Percentiles rank a stretch among this genome's conserved stretches.
Conservation (phyloP, 2,113 vertebrate genomes). For the Paracanthobrama guichenoti region DNA sequence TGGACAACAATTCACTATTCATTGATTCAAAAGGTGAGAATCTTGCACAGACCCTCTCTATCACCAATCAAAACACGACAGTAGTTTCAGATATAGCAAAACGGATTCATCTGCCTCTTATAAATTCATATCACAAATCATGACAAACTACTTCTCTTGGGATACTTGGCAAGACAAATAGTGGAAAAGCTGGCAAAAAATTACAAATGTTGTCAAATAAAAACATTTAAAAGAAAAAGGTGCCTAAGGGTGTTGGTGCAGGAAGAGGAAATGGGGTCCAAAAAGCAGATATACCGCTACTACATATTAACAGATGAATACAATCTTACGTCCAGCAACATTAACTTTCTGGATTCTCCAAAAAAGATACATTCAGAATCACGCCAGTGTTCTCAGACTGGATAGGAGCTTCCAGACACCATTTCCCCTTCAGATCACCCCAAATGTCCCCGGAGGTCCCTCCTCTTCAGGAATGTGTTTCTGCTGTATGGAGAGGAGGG, state of each 20-base stretch:
- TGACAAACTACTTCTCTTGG: constrained; percentile 1
- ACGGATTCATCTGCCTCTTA: constrained; percentile 9
- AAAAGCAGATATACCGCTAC: not conserved
- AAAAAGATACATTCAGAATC: constrained; percentile 52
- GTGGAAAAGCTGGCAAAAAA: not conserved
- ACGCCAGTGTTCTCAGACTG: constrained; percentile 40
- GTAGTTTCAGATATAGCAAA: constrained; percentile 57
- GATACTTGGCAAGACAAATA: constrained; percentile 11
- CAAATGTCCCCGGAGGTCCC: not conserved
- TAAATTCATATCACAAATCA: constrained; percentile 5
- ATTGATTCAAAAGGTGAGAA: constrained; percentile 4
- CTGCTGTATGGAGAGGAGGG: not conserved
- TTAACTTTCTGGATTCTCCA: constrained; percentile 23
- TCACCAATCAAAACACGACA: constrained; percentile 2
- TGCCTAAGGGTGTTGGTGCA: constrained; percentile 37
- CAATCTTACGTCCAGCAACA: constrained; percentile 17
- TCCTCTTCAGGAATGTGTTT: constrained; percentile 39
- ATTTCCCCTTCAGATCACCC: not conserved
- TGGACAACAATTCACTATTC: not conserved
- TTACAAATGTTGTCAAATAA: constrained; percentile 39
- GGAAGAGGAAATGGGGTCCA: constrained; percentile 20
- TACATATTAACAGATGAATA: constrained; percentile 30
- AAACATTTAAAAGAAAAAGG: constrained; percentile 43
- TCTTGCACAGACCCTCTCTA: constrained; percentile 19
- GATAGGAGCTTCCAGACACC: not conserved